Evolutionary conservation across 1,140 invertebrate species (phyloP), one percentile per base, ranked within the genome.

Genomic region (Pseudoatta argentina): DNA sequence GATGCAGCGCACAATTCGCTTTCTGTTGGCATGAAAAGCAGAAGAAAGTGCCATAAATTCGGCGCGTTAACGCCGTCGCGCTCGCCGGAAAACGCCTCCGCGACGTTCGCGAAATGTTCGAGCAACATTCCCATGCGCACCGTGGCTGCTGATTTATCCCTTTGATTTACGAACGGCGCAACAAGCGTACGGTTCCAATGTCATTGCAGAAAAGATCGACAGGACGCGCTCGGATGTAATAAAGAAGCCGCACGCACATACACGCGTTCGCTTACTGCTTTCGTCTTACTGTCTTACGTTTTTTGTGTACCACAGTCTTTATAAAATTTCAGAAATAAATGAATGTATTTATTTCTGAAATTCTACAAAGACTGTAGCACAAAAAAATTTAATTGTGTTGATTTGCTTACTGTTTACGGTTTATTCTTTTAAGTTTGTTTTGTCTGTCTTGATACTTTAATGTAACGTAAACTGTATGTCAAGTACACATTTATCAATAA

Each of bases 31-130:
- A 92, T 92, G 87, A 86, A 44, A 87, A 92, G 77, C 89, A 86
- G 83, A 92, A 92, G 92, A 92, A 93, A 92, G 91, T 92, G 91
- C 87, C 81, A 91, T 92, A 92, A 92, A 92, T 92, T 89, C 79
- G 81, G 69, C 83, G 82, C 90, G 88, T 91, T 44, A 89, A 91
- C 88, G 81, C 75, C 79, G 75, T 4, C 66, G 34, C 34, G 67
- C 18, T 39, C 76, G 55, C 53, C 71, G 75, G 78, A 90, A 92
- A 89, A 61, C 88, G 85, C n/a, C 63, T 55, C 30, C 75, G 64
- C 71, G 55, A 69, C 61, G 39, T 59, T 72, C 64, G 69, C 76
- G 81, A 34, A 73, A 55, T 73, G 53, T 39, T 72, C 64, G 69
- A 69, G 73, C 21, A 55, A 55, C 73, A 59, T 72, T 51, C 69